Evolutionary conservation across 2,888 invertebrate genomes (phyloP).

Genomic region (Eledona agricola): DNA sequence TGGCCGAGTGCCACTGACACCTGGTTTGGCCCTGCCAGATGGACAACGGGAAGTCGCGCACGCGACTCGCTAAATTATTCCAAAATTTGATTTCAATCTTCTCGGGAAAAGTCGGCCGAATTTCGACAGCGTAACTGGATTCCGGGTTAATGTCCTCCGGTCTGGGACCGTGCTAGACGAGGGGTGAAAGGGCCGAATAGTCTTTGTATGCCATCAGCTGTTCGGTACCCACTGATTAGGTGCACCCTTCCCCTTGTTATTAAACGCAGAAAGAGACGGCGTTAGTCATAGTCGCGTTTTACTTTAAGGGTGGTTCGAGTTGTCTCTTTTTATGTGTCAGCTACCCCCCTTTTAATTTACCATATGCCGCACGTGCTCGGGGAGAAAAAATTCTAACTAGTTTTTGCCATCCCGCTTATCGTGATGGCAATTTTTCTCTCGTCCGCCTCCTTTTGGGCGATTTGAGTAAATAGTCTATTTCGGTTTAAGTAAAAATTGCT

Average conservation of each 20-base stretch:
- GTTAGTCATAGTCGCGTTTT: constrained; percentile 23
- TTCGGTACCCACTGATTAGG: constrained; percentile 44
- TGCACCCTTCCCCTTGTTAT: constrained; percentile 44
- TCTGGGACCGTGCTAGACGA: constrained; percentile 44
- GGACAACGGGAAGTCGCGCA: constrained; percentile 14
- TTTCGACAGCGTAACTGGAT: constrained; percentile 28
- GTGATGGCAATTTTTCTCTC: no score
- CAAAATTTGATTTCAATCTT: constrained; percentile 9
- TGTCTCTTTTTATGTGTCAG: constrained; percentile 34
- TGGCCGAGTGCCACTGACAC: constrained; percentile 27
- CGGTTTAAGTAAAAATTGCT: constrained; percentile 32
- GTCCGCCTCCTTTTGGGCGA: constrained; percentile 23
- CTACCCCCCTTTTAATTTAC: constrained; percentile 37
- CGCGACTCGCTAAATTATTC: constrained; percentile 22
- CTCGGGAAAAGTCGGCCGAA: not conserved
- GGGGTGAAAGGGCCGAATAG: constrained; percentile 32
- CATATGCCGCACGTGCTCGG: constrained; percentile 45
- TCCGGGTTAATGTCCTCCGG: constrained; percentile 48
- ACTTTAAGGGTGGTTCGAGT: constrained; percentile 31
- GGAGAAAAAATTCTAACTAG: constrained; percentile 39
- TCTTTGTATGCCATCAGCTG: constrained; percentile 51
- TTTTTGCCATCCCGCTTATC: constrained; percentile 25
- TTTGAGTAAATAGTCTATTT: constrained; percentile 24
- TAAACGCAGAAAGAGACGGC: constrained; percentile 35
- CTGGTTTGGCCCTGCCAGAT: constrained; percentile 26